A percentile compares a stretch with the other conserved stretches of the same genome.
phyloP scores from a whole-genome alignment of 2,113 vertebrate genomes.

The Calyptommatus sinebrachiatus region DNA sequence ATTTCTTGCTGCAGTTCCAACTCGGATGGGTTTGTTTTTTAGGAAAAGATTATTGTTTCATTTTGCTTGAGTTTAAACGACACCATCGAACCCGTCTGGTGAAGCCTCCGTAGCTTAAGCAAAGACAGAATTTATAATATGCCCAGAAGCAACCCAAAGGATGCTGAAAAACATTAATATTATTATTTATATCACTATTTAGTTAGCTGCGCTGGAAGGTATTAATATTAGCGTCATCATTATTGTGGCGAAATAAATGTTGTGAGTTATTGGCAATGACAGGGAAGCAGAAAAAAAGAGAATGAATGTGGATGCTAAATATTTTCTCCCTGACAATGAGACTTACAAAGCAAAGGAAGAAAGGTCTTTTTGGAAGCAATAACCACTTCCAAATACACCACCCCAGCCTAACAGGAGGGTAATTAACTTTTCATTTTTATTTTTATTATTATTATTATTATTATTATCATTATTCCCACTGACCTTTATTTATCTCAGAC shows the following conservation, averaged over 20 bases:
- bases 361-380: conserved; percentile 48
- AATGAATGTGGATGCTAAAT: conserved; percentile 40
- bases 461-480: neutral
- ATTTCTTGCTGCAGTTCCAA: neutral
- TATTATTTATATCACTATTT: conserved; percentile 72
- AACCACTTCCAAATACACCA: conserved; percentile 18
- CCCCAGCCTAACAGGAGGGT: conserved; percentile 35
- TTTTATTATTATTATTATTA: conserved; percentile 24
- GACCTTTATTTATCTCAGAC: conserved; percentile 73
- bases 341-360: conserved; percentile 57
- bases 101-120: conserved; percentile 59
- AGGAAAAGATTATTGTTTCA: neutral
- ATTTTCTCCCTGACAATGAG: conserved; percentile 42
- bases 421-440: conserved; percentile 68
- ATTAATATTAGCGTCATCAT: conserved; percentile 67
- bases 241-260: conserved; percentile 63
- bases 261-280: conserved; percentile 53
- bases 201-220: conserved; percentile 66
- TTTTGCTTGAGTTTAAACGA: conserved; percentile 38
- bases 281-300: conserved; percentile 41
- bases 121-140: conserved; percentile 65
- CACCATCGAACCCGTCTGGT: conserved; percentile 54
- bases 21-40: neutral
- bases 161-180: conserved; percentile 66
- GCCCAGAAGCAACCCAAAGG: conserved; percentile 57